phyloP scores from a whole-genome alignment of 1,140 invertebrate species.

The Brachionus plicatilis region DNA sequence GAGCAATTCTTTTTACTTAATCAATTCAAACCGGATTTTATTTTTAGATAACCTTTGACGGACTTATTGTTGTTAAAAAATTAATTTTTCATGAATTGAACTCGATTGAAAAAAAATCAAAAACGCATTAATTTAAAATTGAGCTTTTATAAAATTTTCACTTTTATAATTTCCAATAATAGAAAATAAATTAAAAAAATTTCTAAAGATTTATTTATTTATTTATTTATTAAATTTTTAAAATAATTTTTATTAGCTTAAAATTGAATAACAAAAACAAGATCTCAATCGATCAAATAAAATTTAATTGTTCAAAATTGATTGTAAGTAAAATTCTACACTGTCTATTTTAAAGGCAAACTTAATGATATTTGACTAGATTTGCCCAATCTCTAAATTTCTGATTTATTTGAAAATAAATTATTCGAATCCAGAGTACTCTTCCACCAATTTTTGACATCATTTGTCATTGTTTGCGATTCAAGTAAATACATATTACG shows the following conservation, averaged over 20 bases:
- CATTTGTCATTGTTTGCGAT: constrained; percentile 6
- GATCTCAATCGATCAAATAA: neutral
- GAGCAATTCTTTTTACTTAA: no score
- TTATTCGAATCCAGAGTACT: constrained; percentile 21
- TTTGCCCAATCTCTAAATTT: neutral
- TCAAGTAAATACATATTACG: neutral
- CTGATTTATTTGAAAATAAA: constrained; percentile 31
- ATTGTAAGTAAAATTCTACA: neutral
- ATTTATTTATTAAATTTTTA: neutral
- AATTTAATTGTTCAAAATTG: neutral
- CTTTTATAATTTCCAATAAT: no score
- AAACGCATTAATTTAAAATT: no score
- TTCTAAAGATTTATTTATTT: no score
- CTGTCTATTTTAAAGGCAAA: neutral
- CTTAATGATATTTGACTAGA: neutral
- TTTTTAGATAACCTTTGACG: no score
- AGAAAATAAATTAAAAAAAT: neutral
- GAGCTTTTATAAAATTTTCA: no score
- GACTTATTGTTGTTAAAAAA: no score
- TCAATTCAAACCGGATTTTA: no score
- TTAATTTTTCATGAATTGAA: no score
- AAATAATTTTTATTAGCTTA: neutral
- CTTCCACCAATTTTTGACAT: constrained; percentile 40
- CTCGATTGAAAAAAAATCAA: no score
- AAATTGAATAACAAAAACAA: neutral